Evolutionary conservation across 2,888 invertebrate genomes (phyloP).

Genomic region (Netelia virgata): DNA sequence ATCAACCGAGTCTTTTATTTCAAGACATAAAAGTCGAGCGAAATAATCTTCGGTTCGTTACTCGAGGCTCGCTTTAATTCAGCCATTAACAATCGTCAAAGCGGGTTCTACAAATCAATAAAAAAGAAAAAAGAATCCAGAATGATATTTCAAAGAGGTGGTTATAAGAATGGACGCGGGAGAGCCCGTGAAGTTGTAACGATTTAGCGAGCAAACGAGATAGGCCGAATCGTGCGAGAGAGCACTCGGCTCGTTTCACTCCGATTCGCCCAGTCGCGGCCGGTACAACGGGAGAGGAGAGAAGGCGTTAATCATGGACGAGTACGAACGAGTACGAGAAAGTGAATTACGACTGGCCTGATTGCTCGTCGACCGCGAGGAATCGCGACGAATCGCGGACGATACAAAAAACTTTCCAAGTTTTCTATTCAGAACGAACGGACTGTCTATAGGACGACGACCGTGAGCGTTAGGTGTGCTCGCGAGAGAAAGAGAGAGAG

Average conservation of each 20-base stretch:
- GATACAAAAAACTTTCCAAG: constrained; percentile 65
- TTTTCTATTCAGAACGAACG: constrained; percentile 57
- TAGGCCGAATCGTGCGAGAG: constrained; percentile 59
- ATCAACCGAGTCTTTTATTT: background rate
- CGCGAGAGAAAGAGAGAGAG: too few species aligned
- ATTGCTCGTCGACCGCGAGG: constrained; percentile 68
- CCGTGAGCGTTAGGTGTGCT: constrained; percentile 12
- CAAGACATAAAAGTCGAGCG: background rate
- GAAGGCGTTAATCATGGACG: constrained; percentile 68
- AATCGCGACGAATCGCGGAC: constrained; percentile 66
- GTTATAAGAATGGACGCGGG: background rate
- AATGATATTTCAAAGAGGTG: background rate
- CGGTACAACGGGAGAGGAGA: constrained; percentile 24
- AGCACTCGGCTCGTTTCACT: constrained; percentile 63
- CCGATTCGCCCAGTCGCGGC: constrained; percentile 62
- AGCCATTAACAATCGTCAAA: background rate
- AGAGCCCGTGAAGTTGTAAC: constrained; percentile 21
- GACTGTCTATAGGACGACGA: constrained; percentile 17
- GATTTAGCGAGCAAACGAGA: constrained; percentile 46
- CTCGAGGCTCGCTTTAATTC: background rate
- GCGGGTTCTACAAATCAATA: background rate
- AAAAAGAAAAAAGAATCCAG: background rate
- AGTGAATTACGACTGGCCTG: constrained; percentile 69
- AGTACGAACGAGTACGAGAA: constrained; percentile 62
- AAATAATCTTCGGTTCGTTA: background rate